Percentiles rank a stretch among this genome's conserved stretches.
phyloP scores from a whole-genome alignment of 2,113 vertebrate species.

The Campylorhamphus procurvoides region DNA sequence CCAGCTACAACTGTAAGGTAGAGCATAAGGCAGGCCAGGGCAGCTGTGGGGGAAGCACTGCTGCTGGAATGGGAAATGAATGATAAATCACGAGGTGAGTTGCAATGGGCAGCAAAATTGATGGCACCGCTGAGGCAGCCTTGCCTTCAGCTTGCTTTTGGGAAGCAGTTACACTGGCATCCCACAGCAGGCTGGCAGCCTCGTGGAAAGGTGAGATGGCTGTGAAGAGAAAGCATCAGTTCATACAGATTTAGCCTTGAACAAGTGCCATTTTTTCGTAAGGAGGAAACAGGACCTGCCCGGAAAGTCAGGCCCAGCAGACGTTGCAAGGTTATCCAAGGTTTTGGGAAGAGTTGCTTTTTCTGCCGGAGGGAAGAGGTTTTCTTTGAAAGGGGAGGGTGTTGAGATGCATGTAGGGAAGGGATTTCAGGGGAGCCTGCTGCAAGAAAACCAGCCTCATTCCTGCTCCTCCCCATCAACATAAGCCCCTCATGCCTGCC shows the following conservation, averaged over 20 bases:
- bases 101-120: background rate
- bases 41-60: background rate
- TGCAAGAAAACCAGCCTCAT: background rate
- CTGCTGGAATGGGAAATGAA: background rate
- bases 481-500: background rate
- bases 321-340: background rate
- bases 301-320: background rate
- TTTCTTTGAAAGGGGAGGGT: background rate
- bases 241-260: background rate
- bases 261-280: background rate
- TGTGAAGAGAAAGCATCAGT: rapidly evolving
- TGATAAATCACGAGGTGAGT: rapidly evolving
- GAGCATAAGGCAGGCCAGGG: background rate
- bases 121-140: rapidly evolving
- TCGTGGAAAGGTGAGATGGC: background rate
- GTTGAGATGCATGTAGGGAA: background rate
- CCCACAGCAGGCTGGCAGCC: background rate
- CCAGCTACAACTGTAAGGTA: rapidly evolving
- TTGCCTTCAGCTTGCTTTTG: background rate
- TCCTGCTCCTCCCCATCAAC: background rate
- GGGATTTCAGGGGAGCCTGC: background rate
- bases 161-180: background rate
- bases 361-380: background rate
- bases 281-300: background rate
- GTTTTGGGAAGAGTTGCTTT: background rate